Evolutionary conservation across 2,797 vertebrate species (phyloP), one percentile per base, ranked within the genome.

Genomic region (Sparidentex hasta): DNA sequence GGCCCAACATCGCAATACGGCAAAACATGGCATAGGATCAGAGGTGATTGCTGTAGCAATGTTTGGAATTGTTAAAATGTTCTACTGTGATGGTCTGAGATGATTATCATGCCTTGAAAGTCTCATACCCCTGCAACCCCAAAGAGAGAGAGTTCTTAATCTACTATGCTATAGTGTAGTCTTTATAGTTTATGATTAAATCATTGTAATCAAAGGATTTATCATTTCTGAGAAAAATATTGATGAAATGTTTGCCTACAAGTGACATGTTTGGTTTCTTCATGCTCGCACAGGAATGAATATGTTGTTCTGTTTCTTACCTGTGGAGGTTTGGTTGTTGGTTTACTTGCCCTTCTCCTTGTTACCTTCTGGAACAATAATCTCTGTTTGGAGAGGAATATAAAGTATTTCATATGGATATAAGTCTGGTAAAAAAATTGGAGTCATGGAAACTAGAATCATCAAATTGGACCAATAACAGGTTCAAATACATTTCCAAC

Each of bases 321-420:
- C 92, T 91, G 20, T 71, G 38, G 38, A 59, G 18, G 6, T 76
- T 52, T 47, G 47, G 20, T 21, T 61, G 66, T 70, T 72, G 44
- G 16, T 88, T 90, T 94, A 93, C 86, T 91, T 91, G 7, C 71
- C 56, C 70, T 92, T 95, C 63, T 89, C 90, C 80, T 90, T 92
- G 7, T 75, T 74, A 54, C 58, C 29, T 0, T 92, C 94, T 74
- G 87, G 56, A 74, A 90, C 9, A 76, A 86, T 70, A 43, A 95
- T 92, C 83, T 95, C 95, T 96, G 91, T 90, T 63, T 50, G 21
- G 41, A 80, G 44, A 84, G 21, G 73, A 61, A 57, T 2, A 38
- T 43, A n/a, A 2, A 51, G 7, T 55, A 25, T 62, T 70, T 48
- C n/a, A 18, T 58, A 71, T n/a, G 1, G 9, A 58, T 58, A 65